Base-by-base conservation (phyloP, 2,888 invertebrate species). In the Bellardia pandia region DNA sequence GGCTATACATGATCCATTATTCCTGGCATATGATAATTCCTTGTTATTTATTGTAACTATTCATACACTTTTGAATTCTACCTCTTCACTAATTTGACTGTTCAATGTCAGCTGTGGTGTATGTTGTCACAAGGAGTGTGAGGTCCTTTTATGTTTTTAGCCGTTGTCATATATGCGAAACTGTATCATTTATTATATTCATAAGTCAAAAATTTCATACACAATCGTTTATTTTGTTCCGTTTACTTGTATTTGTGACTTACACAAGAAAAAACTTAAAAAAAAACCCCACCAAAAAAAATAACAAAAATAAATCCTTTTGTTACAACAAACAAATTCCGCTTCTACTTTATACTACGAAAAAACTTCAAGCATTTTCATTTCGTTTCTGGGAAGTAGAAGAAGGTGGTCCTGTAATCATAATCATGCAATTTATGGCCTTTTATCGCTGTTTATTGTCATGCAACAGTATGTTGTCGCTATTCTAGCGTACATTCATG, bases 401-500 rank as follows among this genome's bases (percentile, higher is more conserved):
- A n/a, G 16, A n/a, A 48, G 37, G 58, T 72, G 58, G 37, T 40
- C 64, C n/a, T 62, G 8, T 62, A 72, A 77, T 69, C 66, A 81
- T 81, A 81, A 87, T 74, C 81, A 68, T 76, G 66, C 79, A 76
- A 79, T 76, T 86, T 86, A 79, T 85, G 68, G 74, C 56, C 58
- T 51, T 87, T 85, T 87, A 85, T 87, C 86, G 72, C 81, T 78
- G 60, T 78, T 81, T 85, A 77, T 77, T 80, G 84, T 85, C 84
- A 81, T 81, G 84, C 86, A 86, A 86, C 84, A 84, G 66, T 48
- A 86, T 74, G 72, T 58, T 77, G 42, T 33, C 62, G 23, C n/a
- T 58, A 69, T 76, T 30, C 23, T 77, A 56, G 42, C 30, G 30
- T 62, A 56, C 33, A 51, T 85, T 64, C 11, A 42, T 23, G 56